Evolutionary conservation across 2,113 vertebrate genomes (phyloP).

Genomic region (Alaudala cheleensis): DNA sequence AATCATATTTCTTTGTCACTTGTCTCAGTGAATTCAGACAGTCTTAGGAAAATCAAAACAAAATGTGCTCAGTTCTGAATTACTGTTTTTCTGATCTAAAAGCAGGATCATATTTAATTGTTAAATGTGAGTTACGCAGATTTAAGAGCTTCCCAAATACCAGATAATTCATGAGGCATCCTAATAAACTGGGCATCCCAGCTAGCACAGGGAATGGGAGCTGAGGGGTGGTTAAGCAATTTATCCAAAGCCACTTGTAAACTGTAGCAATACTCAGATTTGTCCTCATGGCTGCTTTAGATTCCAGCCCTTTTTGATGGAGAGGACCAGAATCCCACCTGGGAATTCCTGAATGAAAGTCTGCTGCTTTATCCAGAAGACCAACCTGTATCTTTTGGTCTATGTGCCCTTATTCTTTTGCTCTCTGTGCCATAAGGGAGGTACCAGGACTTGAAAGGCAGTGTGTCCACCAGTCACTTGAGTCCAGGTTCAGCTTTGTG

Average conservation of each 20-base stretch:
- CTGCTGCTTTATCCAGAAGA: neutral
- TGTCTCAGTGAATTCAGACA: neutral
- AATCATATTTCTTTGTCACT: neutral
- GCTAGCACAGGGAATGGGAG: neutral
- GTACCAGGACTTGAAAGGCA: neutral
- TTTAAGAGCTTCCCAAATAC: neutral
- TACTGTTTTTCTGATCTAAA: neutral
- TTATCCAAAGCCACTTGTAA: neutral
- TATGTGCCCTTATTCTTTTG: neutral
- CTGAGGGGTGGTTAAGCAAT: neutral
- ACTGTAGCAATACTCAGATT: neutral
- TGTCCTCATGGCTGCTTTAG: neutral
- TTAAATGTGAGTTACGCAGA: neutral
- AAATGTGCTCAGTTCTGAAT: neutral
- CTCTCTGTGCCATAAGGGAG: neutral
- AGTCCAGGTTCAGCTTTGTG: neutral
- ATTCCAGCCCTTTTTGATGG: neutral
- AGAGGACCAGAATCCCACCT: neutral
- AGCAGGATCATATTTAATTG: neutral
- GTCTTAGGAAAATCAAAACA: neutral
- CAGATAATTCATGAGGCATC: neutral
- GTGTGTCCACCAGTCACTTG: fast-evolving
- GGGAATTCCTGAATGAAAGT: neutral
- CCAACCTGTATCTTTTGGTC: neutral
- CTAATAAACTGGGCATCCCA: neutral